Evolutionary conservation across 2,113 vertebrate species (phyloP).

Genomic region (Gallinago undulata): DNA sequence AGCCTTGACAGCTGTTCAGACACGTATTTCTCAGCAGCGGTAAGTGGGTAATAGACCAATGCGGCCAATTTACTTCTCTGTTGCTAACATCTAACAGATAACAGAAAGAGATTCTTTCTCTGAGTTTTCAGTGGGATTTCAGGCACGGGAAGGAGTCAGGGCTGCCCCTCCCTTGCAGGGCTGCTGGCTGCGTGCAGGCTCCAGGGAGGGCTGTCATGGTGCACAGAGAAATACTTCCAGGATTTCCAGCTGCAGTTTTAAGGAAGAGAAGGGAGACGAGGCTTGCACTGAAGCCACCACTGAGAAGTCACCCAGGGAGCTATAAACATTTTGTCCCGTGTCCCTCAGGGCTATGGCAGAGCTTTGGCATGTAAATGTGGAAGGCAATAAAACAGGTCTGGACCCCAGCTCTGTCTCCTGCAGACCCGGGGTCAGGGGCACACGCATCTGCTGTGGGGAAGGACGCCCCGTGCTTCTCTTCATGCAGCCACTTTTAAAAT

Average conservation of each 20-base stretch:
- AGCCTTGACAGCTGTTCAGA: neutral
- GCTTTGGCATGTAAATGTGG: neutral
- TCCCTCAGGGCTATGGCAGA: neutral
- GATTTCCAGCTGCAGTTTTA: neutral
- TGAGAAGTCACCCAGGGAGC: neutral
- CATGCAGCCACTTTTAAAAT: neutral
- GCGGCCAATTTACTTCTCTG: neutral
- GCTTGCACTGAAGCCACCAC: neutral
- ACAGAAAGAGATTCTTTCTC: neutral
- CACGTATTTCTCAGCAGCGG: neutral
- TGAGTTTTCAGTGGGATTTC: neutral
- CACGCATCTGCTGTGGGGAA: neutral
- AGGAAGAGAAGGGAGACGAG: neutral
- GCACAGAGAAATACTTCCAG: neutral
- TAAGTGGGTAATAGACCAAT: neutral
- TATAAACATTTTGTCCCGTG: neutral
- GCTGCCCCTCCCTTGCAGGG: neutral
- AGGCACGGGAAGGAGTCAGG: neutral
- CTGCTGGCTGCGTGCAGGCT: neutral
- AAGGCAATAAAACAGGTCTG: neutral
- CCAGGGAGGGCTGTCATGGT: neutral
- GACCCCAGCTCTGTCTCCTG: constrained; percentile 21
- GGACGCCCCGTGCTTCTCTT: neutral
- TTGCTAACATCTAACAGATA: neutral
- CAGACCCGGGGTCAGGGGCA: neutral